These are phyloP conservation scores for Allophyes oxyacanthae DNA, from an alignment of 2,888 invertebrate genomes.

Conservation along the genomic window DNA sequence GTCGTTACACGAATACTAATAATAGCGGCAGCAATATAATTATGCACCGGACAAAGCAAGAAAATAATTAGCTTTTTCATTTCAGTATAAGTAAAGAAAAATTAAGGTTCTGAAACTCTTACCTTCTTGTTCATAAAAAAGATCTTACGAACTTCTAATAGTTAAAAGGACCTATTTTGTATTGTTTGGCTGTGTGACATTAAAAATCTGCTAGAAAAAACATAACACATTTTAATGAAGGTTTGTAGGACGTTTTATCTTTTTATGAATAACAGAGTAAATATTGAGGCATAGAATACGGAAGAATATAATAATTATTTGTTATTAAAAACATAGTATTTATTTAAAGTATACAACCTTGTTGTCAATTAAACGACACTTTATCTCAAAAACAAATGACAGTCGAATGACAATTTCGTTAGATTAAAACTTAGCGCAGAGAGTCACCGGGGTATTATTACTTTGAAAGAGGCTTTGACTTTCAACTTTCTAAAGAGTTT, in stretches of 20 bases:
- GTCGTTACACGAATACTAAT: slow-evolving; percentile 73
- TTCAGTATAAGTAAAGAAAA: slow-evolving; percentile 16
- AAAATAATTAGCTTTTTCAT: slow-evolving; percentile 40
- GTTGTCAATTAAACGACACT: slow-evolving; percentile 34
- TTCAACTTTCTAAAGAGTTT: slow-evolving; percentile 79
- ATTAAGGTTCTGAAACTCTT: too few species aligned
- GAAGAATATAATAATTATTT: slow-evolving; percentile 1
- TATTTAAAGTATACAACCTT: slow-evolving; percentile 11
- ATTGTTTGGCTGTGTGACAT: too few species aligned
- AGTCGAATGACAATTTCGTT: slow-evolving; percentile 65
- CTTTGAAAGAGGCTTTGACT: slow-evolving; percentile 75
- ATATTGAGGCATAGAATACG: not conserved
- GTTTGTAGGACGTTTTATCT: too few species aligned
- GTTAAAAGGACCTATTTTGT: too few species aligned
- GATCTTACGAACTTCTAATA: too few species aligned
- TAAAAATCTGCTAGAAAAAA: too few species aligned
- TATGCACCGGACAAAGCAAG: slow-evolving; percentile 34
- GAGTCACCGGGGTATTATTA: slow-evolving; percentile 74
- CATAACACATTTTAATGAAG: too few species aligned
- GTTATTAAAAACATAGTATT: slow-evolving; percentile 5
- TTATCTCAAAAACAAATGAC: slow-evolving; percentile 39
- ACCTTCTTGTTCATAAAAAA: too few species aligned
- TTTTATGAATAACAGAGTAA: slow-evolving; percentile 2
- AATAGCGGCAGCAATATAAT: slow-evolving; percentile 28
- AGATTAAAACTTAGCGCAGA: slow-evolving; percentile 70